A percentile compares a stretch with the other conserved stretches of the same genome.
Evolutionary conservation across 2,888 invertebrate species (phyloP).

Genomic region (Tachina fera): DNA sequence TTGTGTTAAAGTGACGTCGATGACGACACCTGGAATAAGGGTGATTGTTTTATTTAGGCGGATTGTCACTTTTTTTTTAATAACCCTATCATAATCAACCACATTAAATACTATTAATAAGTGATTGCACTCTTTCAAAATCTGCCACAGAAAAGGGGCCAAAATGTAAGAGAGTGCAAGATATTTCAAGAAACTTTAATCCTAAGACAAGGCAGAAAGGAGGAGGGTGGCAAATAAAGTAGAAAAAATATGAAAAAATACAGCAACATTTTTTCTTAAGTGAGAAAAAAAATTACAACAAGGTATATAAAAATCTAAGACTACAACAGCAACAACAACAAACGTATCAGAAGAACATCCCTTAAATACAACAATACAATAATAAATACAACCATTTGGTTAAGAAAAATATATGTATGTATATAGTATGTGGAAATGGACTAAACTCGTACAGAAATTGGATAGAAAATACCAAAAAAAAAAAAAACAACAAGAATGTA

Average conservation of each 20-base stretch:
- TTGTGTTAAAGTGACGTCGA: too few species aligned
- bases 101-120: neutral
- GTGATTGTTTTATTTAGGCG: too few species aligned
- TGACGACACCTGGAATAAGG: too few species aligned
- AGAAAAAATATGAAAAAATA: constrained; percentile 37
- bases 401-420: constrained; percentile 37
- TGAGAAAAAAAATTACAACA: constrained; percentile 57
- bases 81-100: neutral
- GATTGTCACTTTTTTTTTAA: too few species aligned
- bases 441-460: constrained; percentile 57
- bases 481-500: constrained; percentile 1
- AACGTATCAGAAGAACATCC: constrained; percentile 66
- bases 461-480: constrained; percentile 45
- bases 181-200: constrained; percentile 56
- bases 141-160: constrained; percentile 25
- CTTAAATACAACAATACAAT: constrained; percentile 65
- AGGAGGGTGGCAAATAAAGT: constrained; percentile 42
- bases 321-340: constrained; percentile 45
- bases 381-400: constrained; percentile 59
- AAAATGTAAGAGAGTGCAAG: constrained; percentile 48
- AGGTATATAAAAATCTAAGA: constrained; percentile 66
- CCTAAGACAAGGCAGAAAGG: constrained; percentile 33
- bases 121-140: constrained; percentile 35
- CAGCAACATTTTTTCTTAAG: constrained; percentile 41
- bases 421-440: constrained; percentile 55